These are phyloP conservation scores for Oreortyx pictus DNA, from an alignment of 2,797 vertebrate species.

Conservation along the genomic window DNA sequence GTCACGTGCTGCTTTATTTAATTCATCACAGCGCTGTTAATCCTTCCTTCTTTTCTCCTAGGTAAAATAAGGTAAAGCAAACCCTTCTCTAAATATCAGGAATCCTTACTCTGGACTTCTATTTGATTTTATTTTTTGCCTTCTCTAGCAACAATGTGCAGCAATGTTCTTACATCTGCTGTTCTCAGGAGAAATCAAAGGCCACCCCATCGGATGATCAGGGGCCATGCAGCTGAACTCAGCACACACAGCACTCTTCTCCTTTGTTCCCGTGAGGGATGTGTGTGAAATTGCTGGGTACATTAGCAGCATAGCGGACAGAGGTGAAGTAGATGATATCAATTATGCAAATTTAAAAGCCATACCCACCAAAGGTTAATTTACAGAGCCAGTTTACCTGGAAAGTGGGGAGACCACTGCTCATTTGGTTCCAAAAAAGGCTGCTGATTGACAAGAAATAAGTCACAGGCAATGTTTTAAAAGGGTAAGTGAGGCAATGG, in stretches of 20 bases:
- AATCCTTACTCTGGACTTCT: neutral
- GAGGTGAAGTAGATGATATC: neutral
- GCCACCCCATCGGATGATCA: neutral
- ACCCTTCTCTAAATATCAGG: neutral
- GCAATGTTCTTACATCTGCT: neutral
- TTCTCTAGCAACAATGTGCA: neutral
- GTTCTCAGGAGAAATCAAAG: neutral
- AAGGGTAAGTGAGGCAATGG: neutral
- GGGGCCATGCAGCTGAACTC: neutral
- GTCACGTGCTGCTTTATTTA: neutral
- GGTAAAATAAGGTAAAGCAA: neutral
- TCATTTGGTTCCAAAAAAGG: neutral
- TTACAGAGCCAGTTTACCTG: neutral
- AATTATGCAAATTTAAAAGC: constrained; percentile 52
- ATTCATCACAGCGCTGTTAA: neutral
- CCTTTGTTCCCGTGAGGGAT: fast-evolving
- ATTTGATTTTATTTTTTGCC: neutral
- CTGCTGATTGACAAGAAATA: constrained; percentile 11
- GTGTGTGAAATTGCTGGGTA: neutral
- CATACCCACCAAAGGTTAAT: constrained; percentile 29
- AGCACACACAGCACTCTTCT: fast-evolving
- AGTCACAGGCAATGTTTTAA: neutral
- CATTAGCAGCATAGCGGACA: neutral
- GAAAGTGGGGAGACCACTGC: neutral
- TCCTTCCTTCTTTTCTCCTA: neutral